Evolutionary conservation across 2,113 vertebrate genomes (phyloP), one percentile per base, ranked within the genome.

Genomic region (Synchiropus splendidus): DNA sequence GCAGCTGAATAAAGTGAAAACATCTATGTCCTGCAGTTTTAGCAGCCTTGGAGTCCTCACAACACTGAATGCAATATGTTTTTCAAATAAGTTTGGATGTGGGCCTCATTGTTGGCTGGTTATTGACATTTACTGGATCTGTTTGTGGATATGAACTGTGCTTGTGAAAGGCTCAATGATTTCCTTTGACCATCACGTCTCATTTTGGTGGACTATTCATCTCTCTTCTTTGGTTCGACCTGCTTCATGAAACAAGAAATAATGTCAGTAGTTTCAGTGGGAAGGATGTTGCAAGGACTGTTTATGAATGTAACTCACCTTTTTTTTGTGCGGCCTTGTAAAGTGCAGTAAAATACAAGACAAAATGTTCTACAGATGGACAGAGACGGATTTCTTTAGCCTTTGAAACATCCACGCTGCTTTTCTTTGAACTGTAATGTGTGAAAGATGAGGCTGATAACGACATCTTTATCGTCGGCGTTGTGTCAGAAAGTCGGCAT

Each of bases 1-100:
- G 45, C 32, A 35, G 27, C 18, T 50, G 13, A 70, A 61, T 64
- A 6, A 42, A 47, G 44, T 16, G 21, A 48, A 46, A 4, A 41
- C 18, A 42, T 56, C 52, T 18, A 50, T 34, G 48, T 56, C 45
- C 21, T 54, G 43, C 37, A 48, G 36, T 60, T 59, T 61, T 35
- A 17, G 49, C 15, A 74, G 44, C 70, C 76, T 74, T 74, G 64
- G 46, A 52, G 35, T 33, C 40, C 42, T 51, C 9, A 54, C 16
- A 35, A 13, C 17, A 48, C 9, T 67, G 46, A 67, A 56, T 57
- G 50, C 38, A 51, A 48, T 10, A 4, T 31, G 8, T 39, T 39
- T 43, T 45, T 32, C 27, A 42, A 45, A 12, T 30, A 61, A 13
- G 42, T 53, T 65, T 49, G 48, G 32, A 62, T 36, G 1, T 53